Evolutionary conservation across 1,140 invertebrate species (phyloP), one percentile per base, ranked within the genome.

Genomic region (Procambarus clarkii): DNA sequence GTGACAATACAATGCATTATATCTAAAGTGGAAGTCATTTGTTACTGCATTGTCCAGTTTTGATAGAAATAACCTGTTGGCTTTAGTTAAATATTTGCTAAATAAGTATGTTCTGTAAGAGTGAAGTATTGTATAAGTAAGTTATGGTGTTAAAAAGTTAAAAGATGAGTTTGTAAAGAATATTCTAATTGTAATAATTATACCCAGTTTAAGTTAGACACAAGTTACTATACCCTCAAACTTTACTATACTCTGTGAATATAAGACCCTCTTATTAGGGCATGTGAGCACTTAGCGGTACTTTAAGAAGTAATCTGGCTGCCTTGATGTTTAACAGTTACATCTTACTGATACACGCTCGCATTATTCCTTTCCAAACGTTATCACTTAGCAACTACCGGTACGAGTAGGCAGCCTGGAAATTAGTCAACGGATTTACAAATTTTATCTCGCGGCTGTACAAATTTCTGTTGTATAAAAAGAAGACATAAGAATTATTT

Each of bases 151-250:
- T 90, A 46, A 44, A 84, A 34, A 86, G 15, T 74, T 86, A 58
- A 86, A 54, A 74, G n/a, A 74, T 84, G 82, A 88, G 88, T 90
- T 77, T 90, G 88, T 90, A 76, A 83, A 83, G 71, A 83, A 81
- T 90, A 84, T 84, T n/a, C 48, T 90, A 83, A 83, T 60, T 60
- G 45, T 90, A 48, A 80, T 77, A 84, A 80, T 45, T 54, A 60
- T 84, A 78, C 74, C 85, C 71, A 77, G 48, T 54, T 77, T 78
- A 78, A 86, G 46, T 86, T 78, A 77, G 76, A 58, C 48, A 64
- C 21, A 69, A 84, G 54, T 24, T 69, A 71, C 79, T 80, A 79
- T 88, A 74, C 78, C 60, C 77, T 71, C 79, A 60, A 79, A 58
- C 74, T 77, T 79, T 74, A 64, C 71, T 71, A 54, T 48, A 87